phyloP scores from a whole-genome alignment of 2,113 vertebrate species.

The Pollimyrus isidori region DNA sequence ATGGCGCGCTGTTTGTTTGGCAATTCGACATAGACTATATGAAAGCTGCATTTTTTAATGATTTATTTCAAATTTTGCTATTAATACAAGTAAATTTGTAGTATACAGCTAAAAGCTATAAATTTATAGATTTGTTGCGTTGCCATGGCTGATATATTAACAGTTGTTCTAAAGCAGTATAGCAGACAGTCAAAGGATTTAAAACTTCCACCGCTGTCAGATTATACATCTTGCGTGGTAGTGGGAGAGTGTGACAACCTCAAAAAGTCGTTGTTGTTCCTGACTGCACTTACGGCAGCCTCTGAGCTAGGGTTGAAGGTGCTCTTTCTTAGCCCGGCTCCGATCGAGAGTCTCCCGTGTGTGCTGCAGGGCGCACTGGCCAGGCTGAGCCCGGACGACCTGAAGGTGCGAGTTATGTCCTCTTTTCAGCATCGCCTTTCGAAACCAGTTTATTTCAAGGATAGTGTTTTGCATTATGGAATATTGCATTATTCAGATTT shows the following conservation, averaged over 20 bases:
- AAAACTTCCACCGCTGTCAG: fast-evolving
- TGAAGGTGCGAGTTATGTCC: slow-evolving; percentile 49
- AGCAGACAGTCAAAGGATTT: neutral
- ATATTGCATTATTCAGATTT: neutral
- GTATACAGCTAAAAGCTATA: neutral
- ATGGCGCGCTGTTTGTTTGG: neutral
- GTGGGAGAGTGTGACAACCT: slow-evolving; percentile 40
- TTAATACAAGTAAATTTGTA: neutral
- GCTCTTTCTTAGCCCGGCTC: slow-evolving; percentile 52
- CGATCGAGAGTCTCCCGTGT: slow-evolving; percentile 53
- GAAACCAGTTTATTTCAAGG: neutral
- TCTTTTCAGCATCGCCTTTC: neutral
- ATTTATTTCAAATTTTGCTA: neutral
- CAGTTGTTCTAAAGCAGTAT: slow-evolving; percentile 45
- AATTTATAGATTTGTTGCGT: neutral
- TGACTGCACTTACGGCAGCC: slow-evolving; percentile 56
- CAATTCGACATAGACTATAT: neutral
- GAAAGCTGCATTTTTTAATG: neutral
- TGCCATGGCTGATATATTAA: slow-evolving; percentile 53
- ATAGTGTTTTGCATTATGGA: neutral
- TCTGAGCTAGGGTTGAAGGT: slow-evolving; percentile 46
- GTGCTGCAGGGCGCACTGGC: slow-evolving; percentile 43
- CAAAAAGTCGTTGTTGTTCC: slow-evolving; percentile 51
- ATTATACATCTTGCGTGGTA: slow-evolving; percentile 35
- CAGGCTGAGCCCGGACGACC: slow-evolving; percentile 40